Conservation (phyloP, 2,888 invertebrate genomes). For the Pheosia gnoma region DNA sequence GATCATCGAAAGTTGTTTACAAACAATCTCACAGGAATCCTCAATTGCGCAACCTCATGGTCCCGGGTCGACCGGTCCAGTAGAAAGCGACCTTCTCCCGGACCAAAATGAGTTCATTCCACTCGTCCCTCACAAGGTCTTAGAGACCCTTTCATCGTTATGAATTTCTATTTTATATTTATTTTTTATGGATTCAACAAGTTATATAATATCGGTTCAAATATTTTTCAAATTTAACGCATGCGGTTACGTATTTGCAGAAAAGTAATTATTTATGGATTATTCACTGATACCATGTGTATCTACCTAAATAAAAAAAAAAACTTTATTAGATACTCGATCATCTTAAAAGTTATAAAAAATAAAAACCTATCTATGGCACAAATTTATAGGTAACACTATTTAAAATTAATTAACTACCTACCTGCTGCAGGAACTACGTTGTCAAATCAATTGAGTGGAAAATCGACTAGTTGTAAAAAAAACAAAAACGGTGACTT, state of each 20-base stretch:
- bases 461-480: slow-evolving; percentile 9
- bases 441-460: slow-evolving; percentile 8
- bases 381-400: background rate
- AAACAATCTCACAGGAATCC: slow-evolving; percentile 28
- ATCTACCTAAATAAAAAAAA: slow-evolving; percentile 10
- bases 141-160: slow-evolving; percentile 28
- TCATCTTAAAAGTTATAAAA: background rate
- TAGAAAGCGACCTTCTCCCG: slow-evolving; percentile 79
- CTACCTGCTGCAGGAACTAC: background rate
- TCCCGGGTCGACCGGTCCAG: slow-evolving; percentile 66
- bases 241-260: no score
- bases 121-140: slow-evolving; percentile 47
- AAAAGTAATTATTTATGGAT: no score
- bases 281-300: no score
- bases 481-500: slow-evolving; percentile 46
- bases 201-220: no score
- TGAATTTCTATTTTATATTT: slow-evolving; percentile 17
- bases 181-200: slow-evolving; percentile 5
- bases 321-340: background rate
- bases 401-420: background rate
- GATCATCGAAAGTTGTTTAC: slow-evolving; percentile 37
- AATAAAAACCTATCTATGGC: background rate
- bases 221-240: no score
- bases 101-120: slow-evolving; percentile 69
- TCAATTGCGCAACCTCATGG: slow-evolving; percentile 36